These are phyloP conservation scores for Eupleurogrammus muticus DNA, from an alignment of 2,797 vertebrate genomes.

Conservation along the genomic window DNA sequence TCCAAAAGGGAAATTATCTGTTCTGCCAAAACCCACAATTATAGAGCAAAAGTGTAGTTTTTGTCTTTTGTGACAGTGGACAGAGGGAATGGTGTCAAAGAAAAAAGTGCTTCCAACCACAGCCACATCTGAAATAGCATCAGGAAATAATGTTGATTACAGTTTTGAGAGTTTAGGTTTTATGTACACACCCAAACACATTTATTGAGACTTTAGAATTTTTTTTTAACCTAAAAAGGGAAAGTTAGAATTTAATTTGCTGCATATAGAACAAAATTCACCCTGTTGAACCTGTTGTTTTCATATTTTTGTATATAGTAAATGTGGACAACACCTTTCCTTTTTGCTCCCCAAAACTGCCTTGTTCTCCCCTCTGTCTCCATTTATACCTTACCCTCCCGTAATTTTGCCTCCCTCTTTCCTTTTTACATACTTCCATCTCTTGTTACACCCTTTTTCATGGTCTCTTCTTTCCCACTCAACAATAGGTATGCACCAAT, in stretches of 20 bases:
- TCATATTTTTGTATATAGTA: background rate
- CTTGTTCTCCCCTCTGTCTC: background rate
- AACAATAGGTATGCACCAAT: conserved; percentile 77
- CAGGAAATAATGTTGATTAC: conserved; percentile 37
- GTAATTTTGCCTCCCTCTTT: conserved; percentile 43
- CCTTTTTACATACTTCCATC: conserved; percentile 61
- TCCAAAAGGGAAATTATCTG: conserved; percentile 52
- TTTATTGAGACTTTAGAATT: background rate
- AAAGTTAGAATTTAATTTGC: background rate
- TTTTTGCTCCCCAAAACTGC: background rate
- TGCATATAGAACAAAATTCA: background rate
- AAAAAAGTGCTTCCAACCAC: conserved; percentile 51
- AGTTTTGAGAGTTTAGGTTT: conserved; percentile 33
- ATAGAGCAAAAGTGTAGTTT: conserved; percentile 55
- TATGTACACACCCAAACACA: background rate
- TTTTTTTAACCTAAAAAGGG: background rate
- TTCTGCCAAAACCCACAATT: conserved; percentile 69
- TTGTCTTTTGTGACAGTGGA: conserved; percentile 60
- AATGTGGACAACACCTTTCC: background rate
- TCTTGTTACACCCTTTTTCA: conserved; percentile 69
- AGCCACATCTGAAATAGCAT: conserved; percentile 54
- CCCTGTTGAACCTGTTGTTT: background rate
- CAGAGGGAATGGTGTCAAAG: conserved; percentile 68
- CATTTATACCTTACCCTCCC: conserved; percentile 16
- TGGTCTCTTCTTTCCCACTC: conserved; percentile 69